Base-by-base conservation (phyloP, 2,888 invertebrate genomes). In the Tetragnatha montana region DNA sequence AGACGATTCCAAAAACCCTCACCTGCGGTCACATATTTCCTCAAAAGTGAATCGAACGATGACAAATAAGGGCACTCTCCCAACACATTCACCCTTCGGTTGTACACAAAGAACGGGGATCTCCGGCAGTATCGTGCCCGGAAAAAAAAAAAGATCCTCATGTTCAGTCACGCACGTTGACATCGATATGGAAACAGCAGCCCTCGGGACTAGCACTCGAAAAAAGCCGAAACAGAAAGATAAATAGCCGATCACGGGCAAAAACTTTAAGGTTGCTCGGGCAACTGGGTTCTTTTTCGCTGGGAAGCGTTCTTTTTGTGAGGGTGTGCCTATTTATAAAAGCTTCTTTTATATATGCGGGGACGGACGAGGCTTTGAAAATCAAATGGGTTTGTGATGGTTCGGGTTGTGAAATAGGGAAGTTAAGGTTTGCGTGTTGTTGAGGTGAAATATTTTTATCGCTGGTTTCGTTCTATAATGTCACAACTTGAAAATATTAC, bases 141-240 rank as follows among this genome's bases (percentile, higher is more conserved):
- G 35, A 35, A 22, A 35, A 14, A 35, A 22, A 35, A 14, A 74
- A 35, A 35, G 35, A 35, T 35, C 35, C 35, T 35, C 4, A 22
- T 22, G 74, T 14, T 35, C 22, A 74, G 74, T 74, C 74, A 74
- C 74, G 74, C 74, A 74, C 35, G 35, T 17, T 60, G 21, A 22
- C 35, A 74, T 74, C 74, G 35, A 74, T 74, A 74, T 74, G 10
- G 21, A 74, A 74, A 21, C 35, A 35, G 17, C 74, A 74, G 10
- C 14, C 35, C 35, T 74, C 35, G 35, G 19, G 71, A 71, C 14
- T 19, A 35, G 8, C 74, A 74, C 74, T 74, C 35, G 35, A 35
- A 35, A 21, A 35, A 74, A 74, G 17, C 35, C 14, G 35, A 35
- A 74, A 22, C 8, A 76, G n/a, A 47, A 50, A 76, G 17, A 35